Evolutionary conservation across 2,797 vertebrate species (phyloP).

Genomic region (Sardinella longiceps): DNA sequence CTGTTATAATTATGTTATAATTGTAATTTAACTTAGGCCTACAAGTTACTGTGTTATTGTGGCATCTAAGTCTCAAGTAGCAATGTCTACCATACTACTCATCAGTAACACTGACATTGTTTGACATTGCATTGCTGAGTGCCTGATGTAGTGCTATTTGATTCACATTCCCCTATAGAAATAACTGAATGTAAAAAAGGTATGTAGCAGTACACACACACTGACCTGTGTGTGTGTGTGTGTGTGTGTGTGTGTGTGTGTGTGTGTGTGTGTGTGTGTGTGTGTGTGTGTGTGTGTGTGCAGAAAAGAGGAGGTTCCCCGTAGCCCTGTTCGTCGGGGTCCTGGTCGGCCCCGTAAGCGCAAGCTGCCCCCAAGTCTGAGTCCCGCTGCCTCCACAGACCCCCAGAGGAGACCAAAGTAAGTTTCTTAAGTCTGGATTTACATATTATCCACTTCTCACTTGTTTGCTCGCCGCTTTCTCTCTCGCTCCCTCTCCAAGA

Average conservation of each 20-base stretch:
- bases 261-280: neutral
- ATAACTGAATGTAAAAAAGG: too few species aligned
- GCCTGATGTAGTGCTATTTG: neutral
- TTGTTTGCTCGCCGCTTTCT: too few species aligned
- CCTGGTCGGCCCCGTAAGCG: conserved; percentile 91
- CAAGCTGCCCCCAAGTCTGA: conserved; percentile 73
- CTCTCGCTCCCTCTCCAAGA: too few species aligned
- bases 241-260: conserved; percentile 20
- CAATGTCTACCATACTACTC: neutral
- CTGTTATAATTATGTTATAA: too few species aligned
- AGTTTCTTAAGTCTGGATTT: too few species aligned
- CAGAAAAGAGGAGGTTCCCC: conserved; percentile 92
- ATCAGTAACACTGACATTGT: neutral
- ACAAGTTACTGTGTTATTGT: neutral
- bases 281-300: conserved; percentile 40
- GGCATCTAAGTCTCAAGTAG: neutral
- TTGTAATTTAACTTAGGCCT: too few species aligned
- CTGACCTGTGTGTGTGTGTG: conserved; percentile 23
- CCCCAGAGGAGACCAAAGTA: conserved; percentile 87
- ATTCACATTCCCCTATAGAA: neutral
- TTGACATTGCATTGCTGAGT: neutral
- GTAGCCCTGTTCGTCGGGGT: conserved; percentile 89
- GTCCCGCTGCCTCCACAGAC: conserved; percentile 68
- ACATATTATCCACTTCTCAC: too few species aligned
- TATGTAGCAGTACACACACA: too few species aligned